Base-by-base conservation (phyloP, 2,113 vertebrate species). In the Triplophysa siluroides region DNA sequence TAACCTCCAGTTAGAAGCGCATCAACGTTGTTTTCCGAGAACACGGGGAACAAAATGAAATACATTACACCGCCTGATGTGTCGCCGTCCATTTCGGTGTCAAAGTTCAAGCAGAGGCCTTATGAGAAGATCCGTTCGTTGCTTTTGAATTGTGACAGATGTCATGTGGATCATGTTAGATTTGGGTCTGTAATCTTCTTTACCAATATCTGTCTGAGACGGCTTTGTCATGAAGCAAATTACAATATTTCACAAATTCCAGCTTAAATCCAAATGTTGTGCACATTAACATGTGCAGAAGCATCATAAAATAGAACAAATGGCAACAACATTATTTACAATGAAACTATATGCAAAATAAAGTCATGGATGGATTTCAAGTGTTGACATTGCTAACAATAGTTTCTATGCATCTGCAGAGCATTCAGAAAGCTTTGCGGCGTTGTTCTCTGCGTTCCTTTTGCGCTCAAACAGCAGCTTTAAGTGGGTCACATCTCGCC, bases 401-500 rank as follows among this genome's bases (percentile, higher is more conserved):
- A 38, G 26, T 29, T 58, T 74, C 12, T 33, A n/a, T 74, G 54
- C 54, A 43, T 60, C 33, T 74, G 54, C 8, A 24, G 13, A 60
- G 10, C 60, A 6, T 73, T 73, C 33, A 23, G 29, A 73, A 72
- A 58, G 54, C 29, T 26, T 60, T 10, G 29, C 41, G 7, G 54
- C 41, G 2, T 73, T 7, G 54, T 43, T 60, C 60, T 73, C 54
- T 73, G 33, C 70, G 58, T 19, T 60, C 12, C 54, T 43, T 60
- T 60, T 58, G 29, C 0, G 1, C 29, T 41, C 54, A 56, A 58
- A 72, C 52, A 60, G 23, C 29, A 73, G 13, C 12, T 1, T 12
- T 74, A 74, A 74, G 54, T 43, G 71, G 54, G n/a, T 74, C 71
- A 33, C 54, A 23, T 43, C 54, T 74, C 71, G 61, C 41, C 23